A percentile compares a stretch with the other conserved stretches of the same genome.
Conservation (phyloP, 2,797 vertebrate genomes). For the Sebastes cheni region DNA sequence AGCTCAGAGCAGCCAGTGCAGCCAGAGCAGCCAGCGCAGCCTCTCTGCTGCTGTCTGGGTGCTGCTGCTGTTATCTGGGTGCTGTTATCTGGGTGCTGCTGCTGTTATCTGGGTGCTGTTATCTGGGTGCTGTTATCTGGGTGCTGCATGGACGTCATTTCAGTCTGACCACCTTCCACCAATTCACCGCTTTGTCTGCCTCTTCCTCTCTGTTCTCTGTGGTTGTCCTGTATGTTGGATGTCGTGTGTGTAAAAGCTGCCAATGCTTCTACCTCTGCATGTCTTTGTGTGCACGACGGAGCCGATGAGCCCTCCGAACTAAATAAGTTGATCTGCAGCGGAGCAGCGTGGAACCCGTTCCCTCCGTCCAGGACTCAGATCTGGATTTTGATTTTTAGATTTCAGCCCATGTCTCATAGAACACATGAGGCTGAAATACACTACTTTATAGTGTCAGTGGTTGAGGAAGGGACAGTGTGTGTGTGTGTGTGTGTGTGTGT, state of each 20-base stretch:
- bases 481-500: not conserved
- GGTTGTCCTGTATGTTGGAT: slow-evolving; percentile 7
- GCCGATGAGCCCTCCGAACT: slow-evolving; percentile 21
- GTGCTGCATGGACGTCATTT: slow-evolving; percentile 47
- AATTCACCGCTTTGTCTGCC: slow-evolving; percentile 36
- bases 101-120: not conserved
- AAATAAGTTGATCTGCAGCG: slow-evolving; percentile 62
- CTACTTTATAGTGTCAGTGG: slow-evolving; percentile 28
- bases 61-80: slow-evolving; percentile 13
- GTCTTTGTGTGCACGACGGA: slow-evolving; percentile 55
- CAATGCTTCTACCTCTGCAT: slow-evolving; percentile 42
- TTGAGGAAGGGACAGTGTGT: not conserved
- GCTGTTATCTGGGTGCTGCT: not conserved
- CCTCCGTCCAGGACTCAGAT: slow-evolving; percentile 24
- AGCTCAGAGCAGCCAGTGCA: slow-evolving; percentile 69
- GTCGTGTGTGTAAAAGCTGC: slow-evolving; percentile 10
- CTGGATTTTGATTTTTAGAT: slow-evolving; percentile 7
- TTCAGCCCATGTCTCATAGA: slow-evolving; percentile 9
- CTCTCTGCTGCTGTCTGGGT: slow-evolving; percentile 25
- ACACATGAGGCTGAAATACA: slow-evolving; percentile 14
- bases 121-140: not conserved
- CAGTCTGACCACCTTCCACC: slow-evolving; percentile 43
- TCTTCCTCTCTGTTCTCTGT: slow-evolving; percentile 27
- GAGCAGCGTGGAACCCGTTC: slow-evolving; percentile 18
- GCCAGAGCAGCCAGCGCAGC: slow-evolving; percentile 63